These are phyloP conservation scores for Sandelia bainsii DNA, from an alignment of 2,797 vertebrate species.

Conservation along the genomic window DNA sequence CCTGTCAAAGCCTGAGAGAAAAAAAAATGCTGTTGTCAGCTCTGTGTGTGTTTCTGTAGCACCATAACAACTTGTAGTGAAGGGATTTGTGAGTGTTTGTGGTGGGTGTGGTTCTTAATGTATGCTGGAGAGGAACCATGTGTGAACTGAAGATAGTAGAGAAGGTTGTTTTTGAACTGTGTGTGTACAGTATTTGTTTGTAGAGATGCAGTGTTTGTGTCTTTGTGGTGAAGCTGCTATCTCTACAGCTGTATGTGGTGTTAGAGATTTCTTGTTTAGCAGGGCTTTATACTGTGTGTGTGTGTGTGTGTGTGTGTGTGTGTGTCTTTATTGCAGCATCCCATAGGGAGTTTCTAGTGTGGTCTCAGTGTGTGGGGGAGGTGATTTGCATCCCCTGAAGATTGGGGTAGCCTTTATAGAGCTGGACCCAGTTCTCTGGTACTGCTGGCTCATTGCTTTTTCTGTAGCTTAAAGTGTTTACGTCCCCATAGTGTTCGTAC, in stretches of 20 bases:
- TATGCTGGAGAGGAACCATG: slow-evolving; percentile 63
- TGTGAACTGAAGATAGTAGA: slow-evolving; percentile 59
- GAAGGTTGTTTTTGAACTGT: slow-evolving; percentile 26
- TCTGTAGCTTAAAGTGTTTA: slow-evolving; percentile 74
- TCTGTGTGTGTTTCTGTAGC: slow-evolving; percentile 30
- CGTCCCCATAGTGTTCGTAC: slow-evolving; percentile 47
- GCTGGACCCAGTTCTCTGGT: slow-evolving; percentile 40
- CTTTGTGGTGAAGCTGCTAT: slow-evolving; percentile 37
- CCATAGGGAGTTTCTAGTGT: slow-evolving; percentile 41
- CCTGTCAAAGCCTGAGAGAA: slow-evolving; percentile 28
- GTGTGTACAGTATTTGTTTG: slow-evolving; percentile 41
- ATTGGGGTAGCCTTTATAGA: slow-evolving; percentile 49
- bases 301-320: slow-evolving; percentile 44
- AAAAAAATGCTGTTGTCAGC: slow-evolving; percentile 38
- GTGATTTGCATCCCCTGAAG: slow-evolving; percentile 64
- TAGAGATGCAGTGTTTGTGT: slow-evolving; percentile 32
- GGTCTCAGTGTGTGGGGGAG: slow-evolving; percentile 46
- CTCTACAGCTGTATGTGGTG: slow-evolving; percentile 31
- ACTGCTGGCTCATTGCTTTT: slow-evolving; percentile 69
- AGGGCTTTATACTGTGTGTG: slow-evolving; percentile 7
- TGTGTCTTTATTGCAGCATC: slow-evolving; percentile 62
- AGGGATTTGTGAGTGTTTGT: slow-evolving; percentile 45
- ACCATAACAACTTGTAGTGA: slow-evolving; percentile 22
- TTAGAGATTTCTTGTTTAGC: slow-evolving; percentile 30
- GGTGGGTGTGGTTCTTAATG: slow-evolving; percentile 66